Conservation (phyloP, 2,888 invertebrate species). For the Acrobasis suavella region DNA sequence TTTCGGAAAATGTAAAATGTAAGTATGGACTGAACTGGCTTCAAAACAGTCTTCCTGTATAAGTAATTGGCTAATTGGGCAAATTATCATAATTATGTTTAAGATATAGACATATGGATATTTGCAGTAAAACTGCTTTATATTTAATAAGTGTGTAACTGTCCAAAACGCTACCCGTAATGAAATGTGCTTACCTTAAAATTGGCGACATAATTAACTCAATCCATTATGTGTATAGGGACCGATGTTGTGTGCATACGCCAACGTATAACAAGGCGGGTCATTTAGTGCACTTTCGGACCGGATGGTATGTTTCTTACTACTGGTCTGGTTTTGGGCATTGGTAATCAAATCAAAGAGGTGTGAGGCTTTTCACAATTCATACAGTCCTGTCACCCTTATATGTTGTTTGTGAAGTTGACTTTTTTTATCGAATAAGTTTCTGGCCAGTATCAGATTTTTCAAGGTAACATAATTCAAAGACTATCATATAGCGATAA, state of each 20-base stretch:
- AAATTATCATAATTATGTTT: no score
- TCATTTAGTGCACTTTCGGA: constrained; percentile 11
- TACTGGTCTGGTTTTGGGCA: neutral
- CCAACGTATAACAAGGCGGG: constrained; percentile 15
- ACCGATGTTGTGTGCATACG: constrained; percentile 20
- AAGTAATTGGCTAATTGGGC: no score
- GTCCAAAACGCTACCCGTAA: no score
- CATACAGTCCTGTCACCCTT: constrained; percentile 4
- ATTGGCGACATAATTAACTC: constrained; percentile 8
- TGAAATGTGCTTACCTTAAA: neutral
- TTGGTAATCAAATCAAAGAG: constrained; percentile 14
- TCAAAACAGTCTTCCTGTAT: no score
- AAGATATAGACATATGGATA: no score
- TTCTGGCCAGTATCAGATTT: no score
- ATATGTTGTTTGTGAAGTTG: constrained; percentile 2
- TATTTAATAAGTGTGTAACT: no score
- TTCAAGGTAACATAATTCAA: no score
- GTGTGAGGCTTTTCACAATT: constrained; percentile 21
- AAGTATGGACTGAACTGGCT: no score
- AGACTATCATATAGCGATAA: no score
- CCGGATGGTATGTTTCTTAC: constrained; percentile 22
- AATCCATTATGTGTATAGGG: constrained; percentile 18
- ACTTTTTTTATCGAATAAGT: neutral
- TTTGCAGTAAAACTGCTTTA: no score
- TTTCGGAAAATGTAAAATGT: no score